Conservation (phyloP, 2,113 vertebrate species). For the Beaufortia kweichowensis region DNA sequence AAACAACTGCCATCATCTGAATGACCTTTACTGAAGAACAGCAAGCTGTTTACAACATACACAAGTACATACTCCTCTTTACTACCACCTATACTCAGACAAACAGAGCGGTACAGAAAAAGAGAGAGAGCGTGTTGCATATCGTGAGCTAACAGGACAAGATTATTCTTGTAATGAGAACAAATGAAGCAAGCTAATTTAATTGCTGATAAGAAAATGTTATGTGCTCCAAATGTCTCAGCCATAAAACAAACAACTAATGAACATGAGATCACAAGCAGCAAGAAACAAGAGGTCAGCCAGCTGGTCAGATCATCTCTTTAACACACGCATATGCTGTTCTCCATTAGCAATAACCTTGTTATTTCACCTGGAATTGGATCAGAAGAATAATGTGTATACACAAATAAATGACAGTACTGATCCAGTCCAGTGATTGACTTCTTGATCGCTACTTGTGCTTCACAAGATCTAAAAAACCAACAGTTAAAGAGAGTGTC, state of each 20-base stretch:
- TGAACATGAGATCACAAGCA: background rate
- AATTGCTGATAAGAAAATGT: conserved; percentile 37
- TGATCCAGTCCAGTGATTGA: background rate
- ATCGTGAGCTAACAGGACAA: background rate
- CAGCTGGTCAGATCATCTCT: conserved; percentile 28
- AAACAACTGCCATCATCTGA: conserved; percentile 12
- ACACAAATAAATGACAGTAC: conserved; percentile 12
- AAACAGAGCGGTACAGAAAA: conserved; percentile 11
- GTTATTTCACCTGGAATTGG: background rate
- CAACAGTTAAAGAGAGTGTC: background rate
- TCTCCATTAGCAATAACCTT: conserved; percentile 3
- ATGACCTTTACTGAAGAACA: conserved; percentile 34
- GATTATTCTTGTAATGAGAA: conserved; percentile 10
- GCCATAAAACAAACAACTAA: conserved; percentile 24
- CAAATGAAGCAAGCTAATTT: conserved; percentile 29
- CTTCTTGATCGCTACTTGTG: background rate
- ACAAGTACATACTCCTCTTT: background rate
- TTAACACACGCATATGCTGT: background rate
- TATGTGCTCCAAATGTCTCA: background rate
- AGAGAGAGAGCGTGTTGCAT: background rate
- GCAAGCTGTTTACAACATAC: conserved; percentile 15
- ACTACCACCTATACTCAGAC: conserved; percentile 35
- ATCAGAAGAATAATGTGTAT: background rate
- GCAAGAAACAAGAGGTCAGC: conserved; percentile 11
- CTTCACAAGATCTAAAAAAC: background rate